Evolutionary conservation across 2,113 vertebrate species (phyloP).

Genomic region (Hydrolagus affinis): DNA sequence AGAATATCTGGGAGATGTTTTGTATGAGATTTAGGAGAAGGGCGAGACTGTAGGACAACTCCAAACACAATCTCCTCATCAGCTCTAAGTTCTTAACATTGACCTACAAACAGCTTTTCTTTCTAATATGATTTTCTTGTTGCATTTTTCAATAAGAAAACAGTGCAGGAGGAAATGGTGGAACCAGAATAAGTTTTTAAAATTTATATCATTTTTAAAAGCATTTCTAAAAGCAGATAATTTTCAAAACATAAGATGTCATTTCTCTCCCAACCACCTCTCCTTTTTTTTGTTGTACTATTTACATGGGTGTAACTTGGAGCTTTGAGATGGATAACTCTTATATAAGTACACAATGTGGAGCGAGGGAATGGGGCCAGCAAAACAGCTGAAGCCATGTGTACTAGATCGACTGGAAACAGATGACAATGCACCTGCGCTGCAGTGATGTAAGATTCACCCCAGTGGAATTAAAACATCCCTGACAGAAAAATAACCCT

Average conservation of each 20-base stretch:
- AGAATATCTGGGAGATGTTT: neutral
- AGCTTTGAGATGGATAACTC: neutral
- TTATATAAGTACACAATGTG: too few relatives aligned
- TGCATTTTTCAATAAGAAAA: slow-evolving; percentile 14
- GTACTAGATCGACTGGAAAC: neutral
- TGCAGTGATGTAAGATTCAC: neutral
- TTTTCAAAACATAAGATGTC: neutral
- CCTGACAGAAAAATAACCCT: neutral
- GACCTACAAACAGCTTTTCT: neutral
- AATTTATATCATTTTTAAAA: too few relatives aligned
- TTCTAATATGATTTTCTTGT: too few relatives aligned
- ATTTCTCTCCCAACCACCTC: neutral
- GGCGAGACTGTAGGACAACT: neutral
- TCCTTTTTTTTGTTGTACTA: neutral
- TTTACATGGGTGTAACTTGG: neutral
- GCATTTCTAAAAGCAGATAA: neutral
- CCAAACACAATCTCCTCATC: neutral
- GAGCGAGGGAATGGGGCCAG: neutral
- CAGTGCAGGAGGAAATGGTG: too few relatives aligned
- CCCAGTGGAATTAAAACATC: neutral
- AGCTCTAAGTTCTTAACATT: neutral
- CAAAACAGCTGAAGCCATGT: neutral
- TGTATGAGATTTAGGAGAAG: neutral
- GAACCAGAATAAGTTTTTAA: neutral
- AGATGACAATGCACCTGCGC: neutral